Percentiles rank a stretch among this genome's conserved stretches.
phyloP scores from a whole-genome alignment of 2,797 vertebrate genomes.

The Acanthurus tractus region DNA sequence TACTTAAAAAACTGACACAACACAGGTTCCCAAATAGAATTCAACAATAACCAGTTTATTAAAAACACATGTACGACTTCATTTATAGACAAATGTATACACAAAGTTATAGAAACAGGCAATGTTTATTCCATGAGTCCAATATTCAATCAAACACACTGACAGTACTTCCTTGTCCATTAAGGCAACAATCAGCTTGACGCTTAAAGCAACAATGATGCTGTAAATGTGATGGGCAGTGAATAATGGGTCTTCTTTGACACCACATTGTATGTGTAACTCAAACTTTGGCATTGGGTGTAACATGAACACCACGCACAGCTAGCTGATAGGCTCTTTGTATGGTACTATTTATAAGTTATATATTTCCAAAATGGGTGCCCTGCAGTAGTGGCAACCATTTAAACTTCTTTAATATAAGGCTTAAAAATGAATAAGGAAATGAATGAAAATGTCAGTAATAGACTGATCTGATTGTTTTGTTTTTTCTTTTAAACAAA shows the following conservation, averaged over 20 bases:
- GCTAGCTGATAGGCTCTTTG: slow-evolving; percentile 38
- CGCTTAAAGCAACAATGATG: slow-evolving; percentile 51
- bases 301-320: slow-evolving; percentile 35
- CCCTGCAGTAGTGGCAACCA: slow-evolving; percentile 36
- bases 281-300: slow-evolving; percentile 73
- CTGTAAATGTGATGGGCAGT: slow-evolving; percentile 36
- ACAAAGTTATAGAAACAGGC: slow-evolving; percentile 59
- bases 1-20: neutral
- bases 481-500: neutral
- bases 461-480: slow-evolving; percentile 8
- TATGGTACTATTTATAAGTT: slow-evolving; percentile 11
- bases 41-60: slow-evolving; percentile 55
- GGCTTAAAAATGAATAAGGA: slow-evolving; percentile 66
- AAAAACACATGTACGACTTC: slow-evolving; percentile 54
- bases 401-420: slow-evolving; percentile 64
- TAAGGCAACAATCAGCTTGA: slow-evolving; percentile 78
- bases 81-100: slow-evolving; percentile 56
- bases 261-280: slow-evolving; percentile 47
- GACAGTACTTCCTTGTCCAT: slow-evolving; percentile 50
- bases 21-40: neutral
- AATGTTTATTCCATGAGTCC: slow-evolving; percentile 40
- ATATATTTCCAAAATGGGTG: slow-evolving; percentile 33
- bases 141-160: slow-evolving; percentile 61
- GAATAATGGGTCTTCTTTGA: slow-evolving; percentile 32
- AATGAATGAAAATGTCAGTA: slow-evolving; percentile 26